Base-by-base conservation (phyloP, 2,888 invertebrate genomes). In the Dryobotodes eremita region DNA sequence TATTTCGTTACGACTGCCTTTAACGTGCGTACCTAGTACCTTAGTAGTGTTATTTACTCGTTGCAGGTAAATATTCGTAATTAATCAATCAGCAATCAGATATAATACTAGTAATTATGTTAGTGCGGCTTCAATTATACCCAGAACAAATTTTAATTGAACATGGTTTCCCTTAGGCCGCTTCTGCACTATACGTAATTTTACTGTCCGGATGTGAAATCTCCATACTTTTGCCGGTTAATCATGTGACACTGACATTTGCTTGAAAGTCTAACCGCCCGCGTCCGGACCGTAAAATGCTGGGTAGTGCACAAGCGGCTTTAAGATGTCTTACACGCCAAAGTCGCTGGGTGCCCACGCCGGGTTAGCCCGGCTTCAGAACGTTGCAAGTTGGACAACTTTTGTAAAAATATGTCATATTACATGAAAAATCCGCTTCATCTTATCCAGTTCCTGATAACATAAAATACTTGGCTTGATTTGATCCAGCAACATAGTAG, bases 51-150 rank as follows among this genome's bases (percentile, higher is more conserved):
- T 57, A 36, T 36, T 15, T 74, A 59, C n/a, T 26, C 50, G 7
- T 17, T 31, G 6, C 13, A 61, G 13, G 5, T 50, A 61, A 75
- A 75, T 61, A 23, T 17, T 17, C 11, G 36, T 48, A 75, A 7
- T 36, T 50, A 75, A 76, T 76, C 61, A 62, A 76, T 76, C 50
- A 76, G 23, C 61, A 75, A 75, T 75, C 75, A 23, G 50, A 46
- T 61, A 53, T 50, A 76, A 26, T 50, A 36, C 23, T 42, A 75
- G 61, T 26, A 75, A 61, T 50, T 73, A 57, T n/a, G 36, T 75
- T 61, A 50, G 48, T 26, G 20, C 7, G 48, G 26, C 36, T 50
- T 20, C 36, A 75, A 75, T 75, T 50, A 75, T 59, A 59, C 17
- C 48, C 11, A 42, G 13, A 50, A 61, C 50, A 75, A 42, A 42